Evolutionary conservation across 2,113 vertebrate species (phyloP), one percentile per base, ranked within the genome.

Genomic region (Scomber japonicus): DNA sequence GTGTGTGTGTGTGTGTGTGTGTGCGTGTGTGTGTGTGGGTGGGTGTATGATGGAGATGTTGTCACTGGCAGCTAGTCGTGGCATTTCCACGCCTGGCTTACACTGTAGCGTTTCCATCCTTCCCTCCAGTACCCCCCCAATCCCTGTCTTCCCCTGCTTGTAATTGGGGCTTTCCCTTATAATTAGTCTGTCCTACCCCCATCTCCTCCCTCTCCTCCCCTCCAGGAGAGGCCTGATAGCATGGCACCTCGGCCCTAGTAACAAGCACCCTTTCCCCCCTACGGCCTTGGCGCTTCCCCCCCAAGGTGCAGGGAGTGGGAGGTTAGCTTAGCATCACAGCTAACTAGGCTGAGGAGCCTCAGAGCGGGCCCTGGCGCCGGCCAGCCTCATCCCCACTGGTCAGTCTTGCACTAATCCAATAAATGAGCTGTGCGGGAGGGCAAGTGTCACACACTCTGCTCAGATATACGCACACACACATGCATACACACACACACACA

Each of bases 41-140:
- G 21, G 2, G 46, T 6, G 73, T 75, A 51, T 75, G n/a, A 78
- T 57, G 70, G 51, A 57, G 73, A 59, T 81, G 64, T 86, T 89
- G 87, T 92, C 89, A 92, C 94, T 93, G 88, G 92, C 90, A 92
- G 94, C 91, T 69, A 92, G 88, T 91, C 57, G 69, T 93, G 94
- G 88, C 92, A 92, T 94, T 91, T 94, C 89, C 82, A 89, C 51
- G 81, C 88, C 91, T 85, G 80, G 86, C 89, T 86, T 90, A 76
- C 80, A 87, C 70, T 87, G 50, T 81, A 85, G 71, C 27, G 11
- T 84, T 87, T 78, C 82, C 81, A 82, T 82, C 48, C 55, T 71
- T 11, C 75, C 86, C 85, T 87, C 79, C 64, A 70, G 77, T 72
- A 15, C 35, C 15, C 40, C 80, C 84, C 30, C 71, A 30, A 46